Evolutionary conservation across 2,113 vertebrate species (phyloP), one percentile per base, ranked within the genome.

Genomic region (Lonchura striata): DNA sequence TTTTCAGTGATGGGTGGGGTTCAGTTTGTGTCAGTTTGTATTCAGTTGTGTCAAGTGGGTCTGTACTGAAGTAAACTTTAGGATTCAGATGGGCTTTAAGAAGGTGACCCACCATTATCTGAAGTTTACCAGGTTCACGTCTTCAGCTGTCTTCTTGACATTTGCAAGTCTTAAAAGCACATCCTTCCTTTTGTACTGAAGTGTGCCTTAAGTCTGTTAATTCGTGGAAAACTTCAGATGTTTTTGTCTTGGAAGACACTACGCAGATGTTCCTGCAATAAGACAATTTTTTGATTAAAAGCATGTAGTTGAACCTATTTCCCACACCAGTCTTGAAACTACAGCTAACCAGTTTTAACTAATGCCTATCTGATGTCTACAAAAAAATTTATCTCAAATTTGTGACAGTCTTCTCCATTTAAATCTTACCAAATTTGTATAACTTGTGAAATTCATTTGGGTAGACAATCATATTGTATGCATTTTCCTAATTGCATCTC

Each of bases 191-290:
- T 21, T 65, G 31, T 64, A 39, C 8, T 80, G 68, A 60, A 21
- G 11, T 56, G 22, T 72, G 11, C 72, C 41, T 72, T 72, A 80
- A 86, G 63, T 33, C 19, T 72, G 41, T 69, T 88, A 4, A 2
- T 65, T 57, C 10, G 5, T 39, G 57, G 78, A 59, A 66, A 35
- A 70, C 20, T 24, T 84, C 10, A 57, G 27, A 10, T 70, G 22
- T 50, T 88, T 89, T 22, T 84, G 31, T 86, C 42, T 25, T 76
- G 27, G 41, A 60, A 72, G 44, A 22, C 39, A 53, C n/a, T 61
- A 54, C 0, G 0, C 1, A 4, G 5, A 24, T 52, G 35, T 64
- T 91, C 37, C 54, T 4, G 2, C 19, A 37, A 4, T 27, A 52
- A 37, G 17, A 68, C 17, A 37, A 27, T 31, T 25, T 59, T 86